Base-by-base conservation (phyloP, 2,888 invertebrate genomes). In the Vanessa cardui region DNA sequence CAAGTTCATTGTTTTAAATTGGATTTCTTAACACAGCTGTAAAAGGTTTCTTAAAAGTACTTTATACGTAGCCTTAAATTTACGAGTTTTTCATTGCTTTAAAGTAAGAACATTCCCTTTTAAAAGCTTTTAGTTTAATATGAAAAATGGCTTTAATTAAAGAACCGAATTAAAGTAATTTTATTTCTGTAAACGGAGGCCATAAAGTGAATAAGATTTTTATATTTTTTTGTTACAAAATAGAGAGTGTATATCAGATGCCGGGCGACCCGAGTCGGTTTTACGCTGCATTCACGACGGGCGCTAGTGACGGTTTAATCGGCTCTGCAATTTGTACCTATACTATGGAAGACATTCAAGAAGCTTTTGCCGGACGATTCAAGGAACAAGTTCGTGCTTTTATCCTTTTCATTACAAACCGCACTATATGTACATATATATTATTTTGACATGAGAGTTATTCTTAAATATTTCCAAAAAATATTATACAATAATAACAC, bases 311-410 rank as follows among this genome's bases (percentile, higher is more conserved):
- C 74, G 95, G 95, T 6, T 91, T 95, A 65, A 94, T 94, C 66
- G 95, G 96, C 3, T 95, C 96, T 0, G 96, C 96, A 49, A 94
- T 96, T 73, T 96, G 96, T 84, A 94, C 95, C 20, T 96, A 94
- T 85, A 94, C 93, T 33, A 92, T 95, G 84, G 93, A 93, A 20
- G 94, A 94, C 66, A 95, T 96, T 73, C 94, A 96, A 78, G 94
- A 93, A 66, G 93, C 94, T 21, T 96, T 96, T 79, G 93, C 94
- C 70, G 96, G 96, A 16, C 90, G 94, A 70, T 96, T 96, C 83
- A 95, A 96, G 80, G 95, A 95, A 77, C 96, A 92, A 86, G 92
- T 91, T 72, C 60, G 70, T 54, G 16, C 26, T 6, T n/a, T 20
- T 54, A 15, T 54, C 16, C 26, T 31, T 31, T 54, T 54, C 16